These are phyloP conservation scores for Amblyjoppa fuscipennis DNA, from an alignment of 2,888 invertebrate genomes.

Conservation along the genomic window DNA sequence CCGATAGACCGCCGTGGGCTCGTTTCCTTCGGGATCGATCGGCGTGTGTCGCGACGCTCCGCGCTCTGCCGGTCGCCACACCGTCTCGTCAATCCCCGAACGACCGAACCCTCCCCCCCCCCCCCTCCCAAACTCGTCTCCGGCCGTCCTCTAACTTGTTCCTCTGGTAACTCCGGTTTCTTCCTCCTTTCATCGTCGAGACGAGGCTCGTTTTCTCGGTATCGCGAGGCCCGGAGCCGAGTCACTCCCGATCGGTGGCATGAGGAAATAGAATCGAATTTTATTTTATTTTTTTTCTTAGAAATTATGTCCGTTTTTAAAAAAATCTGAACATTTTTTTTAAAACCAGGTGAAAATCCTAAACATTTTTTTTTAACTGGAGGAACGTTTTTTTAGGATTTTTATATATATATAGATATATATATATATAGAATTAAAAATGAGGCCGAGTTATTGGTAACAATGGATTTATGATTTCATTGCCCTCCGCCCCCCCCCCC, in stretches of 20 bases:
- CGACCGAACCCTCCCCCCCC: constrained; percentile 21
- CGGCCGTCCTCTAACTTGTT: constrained; percentile 9
- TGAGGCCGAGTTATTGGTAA: background rate
- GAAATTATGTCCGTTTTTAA: background rate
- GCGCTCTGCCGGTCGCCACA: constrained; percentile 54
- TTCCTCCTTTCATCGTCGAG: background rate
- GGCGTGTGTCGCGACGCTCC: constrained; percentile 58
- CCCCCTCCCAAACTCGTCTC: constrained; percentile 14
- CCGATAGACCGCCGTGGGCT: constrained; percentile 55
- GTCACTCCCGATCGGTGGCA: constrained; percentile 17
- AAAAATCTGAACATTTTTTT: background rate
- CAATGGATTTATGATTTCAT: background rate
- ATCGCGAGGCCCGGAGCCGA: constrained; percentile 39
- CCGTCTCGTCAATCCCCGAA: constrained; percentile 59
- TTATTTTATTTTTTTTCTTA: background rate
- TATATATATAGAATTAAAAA: background rate
- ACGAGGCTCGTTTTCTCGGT: background rate
- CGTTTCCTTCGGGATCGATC: constrained; percentile 67
- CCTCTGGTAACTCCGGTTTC: constrained; percentile 4
- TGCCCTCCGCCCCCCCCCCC: no score
- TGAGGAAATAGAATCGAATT: background rate
- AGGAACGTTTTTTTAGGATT: background rate
- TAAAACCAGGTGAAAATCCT: background rate
- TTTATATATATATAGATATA: background rate
- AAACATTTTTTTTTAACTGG: background rate